Percentiles rank a stretch among this genome's conserved stretches.
phyloP scores from a whole-genome alignment of 2,888 invertebrate genomes.

The Caenorhabditis panamensis region DNA sequence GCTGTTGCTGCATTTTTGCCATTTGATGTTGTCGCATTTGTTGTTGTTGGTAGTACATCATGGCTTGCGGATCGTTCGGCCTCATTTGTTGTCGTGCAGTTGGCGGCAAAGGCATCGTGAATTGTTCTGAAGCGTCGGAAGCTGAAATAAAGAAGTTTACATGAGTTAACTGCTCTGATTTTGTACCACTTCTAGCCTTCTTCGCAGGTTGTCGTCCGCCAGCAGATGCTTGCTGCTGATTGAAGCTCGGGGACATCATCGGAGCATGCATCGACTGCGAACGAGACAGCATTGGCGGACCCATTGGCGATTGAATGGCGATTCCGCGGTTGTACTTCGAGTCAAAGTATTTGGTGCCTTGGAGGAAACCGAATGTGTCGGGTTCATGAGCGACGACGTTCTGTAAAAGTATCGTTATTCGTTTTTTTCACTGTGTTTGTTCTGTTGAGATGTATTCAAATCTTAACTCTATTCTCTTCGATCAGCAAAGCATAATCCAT shows the following conservation, averaged over 20 bases:
- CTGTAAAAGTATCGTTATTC: slow-evolving; percentile 5
- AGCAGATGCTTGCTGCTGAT: slow-evolving; percentile 5
- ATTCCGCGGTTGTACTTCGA: slow-evolving; percentile 26
- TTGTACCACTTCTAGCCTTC: slow-evolving; percentile 45
- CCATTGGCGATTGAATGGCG: slow-evolving; percentile 6
- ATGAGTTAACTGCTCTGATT: neutral
- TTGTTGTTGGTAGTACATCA: slow-evolving; percentile 19
- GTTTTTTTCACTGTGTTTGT: neutral
- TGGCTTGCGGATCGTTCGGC: slow-evolving; percentile 17
- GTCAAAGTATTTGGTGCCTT: slow-evolving; percentile 50
- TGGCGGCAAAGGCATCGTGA: slow-evolving; percentile 35
- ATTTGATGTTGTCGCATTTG: slow-evolving; percentile 21
- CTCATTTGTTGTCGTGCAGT: slow-evolving; percentile 8
- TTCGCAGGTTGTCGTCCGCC: slow-evolving; percentile 41
- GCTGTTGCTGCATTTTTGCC: slow-evolving; percentile 30
- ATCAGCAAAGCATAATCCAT: no score
- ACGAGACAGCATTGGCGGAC: slow-evolving; percentile 24
- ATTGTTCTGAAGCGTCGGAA: slow-evolving; percentile 48
- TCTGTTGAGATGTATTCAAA: neutral
- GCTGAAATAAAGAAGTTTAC: slow-evolving; percentile 22
- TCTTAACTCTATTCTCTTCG: no score
- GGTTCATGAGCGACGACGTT: slow-evolving; percentile 34
- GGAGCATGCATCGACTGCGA: slow-evolving; percentile 49
- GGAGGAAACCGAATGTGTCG: slow-evolving; percentile 56
- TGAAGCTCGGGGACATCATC: slow-evolving; percentile 27